These are phyloP conservation scores for Siniperca undulata DNA, from an alignment of 2,797 vertebrate genomes.

Conservation along the genomic window DNA sequence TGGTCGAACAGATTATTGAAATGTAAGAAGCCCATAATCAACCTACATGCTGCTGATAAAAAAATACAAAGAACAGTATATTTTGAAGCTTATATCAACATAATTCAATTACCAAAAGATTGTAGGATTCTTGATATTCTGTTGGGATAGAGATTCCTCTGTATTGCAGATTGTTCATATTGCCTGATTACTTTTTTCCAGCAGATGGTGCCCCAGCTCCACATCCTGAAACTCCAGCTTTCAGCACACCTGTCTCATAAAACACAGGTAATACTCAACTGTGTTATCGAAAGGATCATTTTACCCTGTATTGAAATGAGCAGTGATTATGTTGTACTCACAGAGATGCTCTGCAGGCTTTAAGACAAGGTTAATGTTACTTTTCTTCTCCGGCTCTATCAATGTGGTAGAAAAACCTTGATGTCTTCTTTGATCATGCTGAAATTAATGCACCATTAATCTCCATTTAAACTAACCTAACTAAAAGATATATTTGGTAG, in stretches of 20 bases:
- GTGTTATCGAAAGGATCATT: neutral
- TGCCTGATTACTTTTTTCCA: conserved; percentile 46
- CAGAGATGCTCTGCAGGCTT: neutral
- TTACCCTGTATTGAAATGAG: neutral
- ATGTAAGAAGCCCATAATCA: neutral
- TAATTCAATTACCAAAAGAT: neutral
- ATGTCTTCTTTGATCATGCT: neutral
- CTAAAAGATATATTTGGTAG: neutral
- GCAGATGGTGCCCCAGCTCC: conserved; percentile 67
- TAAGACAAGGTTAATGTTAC: neutral
- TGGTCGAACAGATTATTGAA: neutral
- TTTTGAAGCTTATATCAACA: neutral
- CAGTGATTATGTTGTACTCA: neutral
- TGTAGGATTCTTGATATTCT: neutral
- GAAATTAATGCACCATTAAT: neutral
- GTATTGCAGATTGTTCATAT: neutral
- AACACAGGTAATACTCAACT: neutral
- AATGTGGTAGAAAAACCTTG: neutral
- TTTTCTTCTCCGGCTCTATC: neutral
- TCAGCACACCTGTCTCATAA: neutral
- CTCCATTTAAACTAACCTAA: neutral
- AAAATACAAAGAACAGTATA: neutral
- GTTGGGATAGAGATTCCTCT: neutral
- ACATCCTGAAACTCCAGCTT: conserved; percentile 8
- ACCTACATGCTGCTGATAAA: neutral